Conservation (phyloP, 1,140 invertebrate genomes). For the Zaprionus inermis region DNA sequence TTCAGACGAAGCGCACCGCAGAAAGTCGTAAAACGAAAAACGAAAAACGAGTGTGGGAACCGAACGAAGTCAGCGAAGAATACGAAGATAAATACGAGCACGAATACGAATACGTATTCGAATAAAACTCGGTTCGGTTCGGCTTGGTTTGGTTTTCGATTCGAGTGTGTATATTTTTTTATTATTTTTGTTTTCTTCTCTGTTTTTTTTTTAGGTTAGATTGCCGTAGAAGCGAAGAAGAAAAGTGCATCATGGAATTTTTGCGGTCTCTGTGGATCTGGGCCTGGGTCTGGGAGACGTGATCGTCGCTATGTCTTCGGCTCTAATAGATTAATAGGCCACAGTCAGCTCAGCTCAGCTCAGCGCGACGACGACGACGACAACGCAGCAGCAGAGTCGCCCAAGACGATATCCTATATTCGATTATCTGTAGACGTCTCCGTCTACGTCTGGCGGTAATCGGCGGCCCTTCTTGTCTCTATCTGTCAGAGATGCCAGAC, state of each 20-base stretch:
- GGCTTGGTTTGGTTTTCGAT: slow-evolving; percentile 22
- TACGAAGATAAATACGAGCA: slow-evolving; percentile 25
- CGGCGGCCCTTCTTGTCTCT: slow-evolving; percentile 18
- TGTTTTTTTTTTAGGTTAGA: slow-evolving; percentile 56
- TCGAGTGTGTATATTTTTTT: slow-evolving; percentile 5
- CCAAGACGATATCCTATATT: slow-evolving; percentile 24
- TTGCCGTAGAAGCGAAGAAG: slow-evolving; percentile 18
- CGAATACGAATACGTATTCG: slow-evolving; percentile 7
- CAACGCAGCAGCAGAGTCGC: slow-evolving; percentile 30
- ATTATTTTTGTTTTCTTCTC: slow-evolving; percentile 30
- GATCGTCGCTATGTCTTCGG: slow-evolving; percentile 25
- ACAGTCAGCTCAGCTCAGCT: slow-evolving; percentile 46
- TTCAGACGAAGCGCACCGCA: slow-evolving; percentile 13
- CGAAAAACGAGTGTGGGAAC: slow-evolving; percentile 72
- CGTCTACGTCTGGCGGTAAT: slow-evolving; percentile 7
- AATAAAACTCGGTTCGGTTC: slow-evolving; percentile 6
- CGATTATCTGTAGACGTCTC: not conserved
- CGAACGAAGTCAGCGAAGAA: slow-evolving; percentile 14
- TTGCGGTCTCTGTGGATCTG: slow-evolving; percentile 16
- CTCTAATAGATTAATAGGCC: slow-evolving; percentile 79
- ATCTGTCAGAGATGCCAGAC: slow-evolving; percentile 35
- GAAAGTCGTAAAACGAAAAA: slow-evolving; percentile 68
- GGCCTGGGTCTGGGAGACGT: not conserved
- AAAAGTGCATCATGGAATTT: slow-evolving; percentile 61
- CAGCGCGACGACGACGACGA: no score